Conservation (phyloP, 1,140 invertebrate genomes). For the Rhizoglyphus robini region DNA sequence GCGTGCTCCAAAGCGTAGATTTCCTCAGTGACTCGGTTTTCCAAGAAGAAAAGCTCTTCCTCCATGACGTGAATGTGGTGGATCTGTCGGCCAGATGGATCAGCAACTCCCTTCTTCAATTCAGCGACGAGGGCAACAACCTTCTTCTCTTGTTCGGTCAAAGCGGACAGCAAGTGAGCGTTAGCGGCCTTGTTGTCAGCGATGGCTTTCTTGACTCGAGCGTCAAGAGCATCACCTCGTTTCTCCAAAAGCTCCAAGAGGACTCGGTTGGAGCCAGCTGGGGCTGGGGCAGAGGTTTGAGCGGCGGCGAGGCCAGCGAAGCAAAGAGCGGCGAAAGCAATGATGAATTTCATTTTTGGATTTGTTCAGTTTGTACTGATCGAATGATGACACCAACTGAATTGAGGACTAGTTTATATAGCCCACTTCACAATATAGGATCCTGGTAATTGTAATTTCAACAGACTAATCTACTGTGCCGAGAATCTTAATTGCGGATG, state of each 20-base stretch:
- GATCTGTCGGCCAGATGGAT: not conserved
- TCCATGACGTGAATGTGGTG: not conserved
- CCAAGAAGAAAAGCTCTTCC: not conserved
- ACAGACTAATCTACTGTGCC: too few relatives aligned
- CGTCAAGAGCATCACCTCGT: not conserved
- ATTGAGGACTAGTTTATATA: too few relatives aligned
- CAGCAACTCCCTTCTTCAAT: not conserved
- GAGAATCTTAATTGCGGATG: too few relatives aligned
- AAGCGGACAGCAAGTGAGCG: not conserved
- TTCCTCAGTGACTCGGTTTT: not conserved
- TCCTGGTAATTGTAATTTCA: too few relatives aligned
- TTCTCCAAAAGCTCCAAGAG: not conserved
- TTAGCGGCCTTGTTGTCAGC: not conserved
- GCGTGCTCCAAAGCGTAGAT: not conserved
- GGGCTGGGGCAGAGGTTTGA: too few relatives aligned
- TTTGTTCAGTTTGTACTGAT: too few relatives aligned
- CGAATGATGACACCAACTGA: too few relatives aligned
- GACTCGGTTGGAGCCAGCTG: too few relatives aligned
- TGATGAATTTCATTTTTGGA: too few relatives aligned
- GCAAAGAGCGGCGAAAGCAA: too few relatives aligned
- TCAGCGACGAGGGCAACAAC: not conserved
- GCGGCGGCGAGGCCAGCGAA: too few relatives aligned
- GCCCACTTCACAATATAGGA: too few relatives aligned
- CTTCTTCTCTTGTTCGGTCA: not conserved
- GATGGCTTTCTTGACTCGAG: not conserved